Conservation (phyloP, 2,888 invertebrate species). For the Rotaria magnacalcarata region DNA sequence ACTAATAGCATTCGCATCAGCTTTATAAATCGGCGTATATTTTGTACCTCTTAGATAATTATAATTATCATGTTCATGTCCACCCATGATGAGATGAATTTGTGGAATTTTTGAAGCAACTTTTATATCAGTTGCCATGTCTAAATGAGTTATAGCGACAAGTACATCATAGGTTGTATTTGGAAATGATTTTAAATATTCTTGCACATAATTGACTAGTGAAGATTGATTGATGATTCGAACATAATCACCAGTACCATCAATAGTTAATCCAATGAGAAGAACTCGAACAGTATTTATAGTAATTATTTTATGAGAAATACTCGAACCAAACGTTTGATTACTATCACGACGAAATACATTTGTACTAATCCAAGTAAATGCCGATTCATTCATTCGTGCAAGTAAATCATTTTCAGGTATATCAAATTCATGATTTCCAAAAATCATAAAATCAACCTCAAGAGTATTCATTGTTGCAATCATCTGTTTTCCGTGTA, state of each 20-base stretch:
- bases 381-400: background rate
- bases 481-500: background rate
- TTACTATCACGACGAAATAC: background rate
- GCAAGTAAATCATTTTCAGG: background rate
- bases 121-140: background rate
- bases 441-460: background rate
- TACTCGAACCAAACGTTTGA: background rate
- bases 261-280: background rate
- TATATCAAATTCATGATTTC: background rate
- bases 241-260: background rate
- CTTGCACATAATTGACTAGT: background rate
- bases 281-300: background rate
- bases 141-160: background rate
- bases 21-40: background rate
- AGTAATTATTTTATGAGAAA: background rate
- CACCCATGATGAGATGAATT: background rate
- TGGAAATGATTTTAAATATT: background rate
- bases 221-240: background rate
- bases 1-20: background rate
- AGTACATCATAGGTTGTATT: background rate
- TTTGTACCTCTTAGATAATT: background rate
- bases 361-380: background rate
- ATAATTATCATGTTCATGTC: conserved; percentile 14
- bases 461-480: background rate
- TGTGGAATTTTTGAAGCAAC: background rate